A percentile compares a stretch with the other conserved stretches of the same genome.
Conservation (phyloP, 2,888 invertebrate species). For the Allolobophora icterica region DNA sequence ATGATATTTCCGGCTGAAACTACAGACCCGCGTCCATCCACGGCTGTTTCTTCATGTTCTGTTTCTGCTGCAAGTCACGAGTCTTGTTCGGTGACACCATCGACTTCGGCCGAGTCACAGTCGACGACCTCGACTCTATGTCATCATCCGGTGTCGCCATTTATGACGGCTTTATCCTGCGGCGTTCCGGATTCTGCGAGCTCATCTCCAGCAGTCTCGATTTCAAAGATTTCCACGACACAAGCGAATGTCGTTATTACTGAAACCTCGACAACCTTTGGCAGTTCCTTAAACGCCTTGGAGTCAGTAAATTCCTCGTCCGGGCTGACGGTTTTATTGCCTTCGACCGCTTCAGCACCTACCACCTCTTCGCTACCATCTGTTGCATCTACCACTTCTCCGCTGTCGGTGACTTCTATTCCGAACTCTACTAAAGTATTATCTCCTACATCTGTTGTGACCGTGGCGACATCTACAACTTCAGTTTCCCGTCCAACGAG, state of each 20-base stretch:
- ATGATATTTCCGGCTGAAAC: neutral
- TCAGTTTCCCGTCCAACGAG: neutral
- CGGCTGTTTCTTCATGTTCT: neutral
- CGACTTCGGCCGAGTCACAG: neutral
- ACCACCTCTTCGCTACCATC: neutral
- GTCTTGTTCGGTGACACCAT: neutral
- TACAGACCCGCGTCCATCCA: neutral
- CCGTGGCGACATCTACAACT: neutral
- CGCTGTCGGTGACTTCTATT: neutral
- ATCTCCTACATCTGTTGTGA: neutral
- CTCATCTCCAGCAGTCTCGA: neutral
- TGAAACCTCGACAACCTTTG: neutral
- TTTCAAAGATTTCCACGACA: neutral
- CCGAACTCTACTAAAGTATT: neutral
- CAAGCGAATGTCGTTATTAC: neutral
- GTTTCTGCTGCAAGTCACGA: neutral
- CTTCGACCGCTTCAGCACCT: neutral
- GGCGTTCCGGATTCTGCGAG: neutral
- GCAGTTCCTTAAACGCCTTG: neutral
- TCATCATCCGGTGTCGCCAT: slow-evolving; percentile 1
- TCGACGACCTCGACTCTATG: neutral
- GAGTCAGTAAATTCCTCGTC: neutral
- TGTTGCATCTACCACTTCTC: neutral
- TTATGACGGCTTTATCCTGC: neutral
- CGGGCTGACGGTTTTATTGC: neutral